Conservation (phyloP, 2,888 invertebrate genomes). For the Euphydryas editha region DNA sequence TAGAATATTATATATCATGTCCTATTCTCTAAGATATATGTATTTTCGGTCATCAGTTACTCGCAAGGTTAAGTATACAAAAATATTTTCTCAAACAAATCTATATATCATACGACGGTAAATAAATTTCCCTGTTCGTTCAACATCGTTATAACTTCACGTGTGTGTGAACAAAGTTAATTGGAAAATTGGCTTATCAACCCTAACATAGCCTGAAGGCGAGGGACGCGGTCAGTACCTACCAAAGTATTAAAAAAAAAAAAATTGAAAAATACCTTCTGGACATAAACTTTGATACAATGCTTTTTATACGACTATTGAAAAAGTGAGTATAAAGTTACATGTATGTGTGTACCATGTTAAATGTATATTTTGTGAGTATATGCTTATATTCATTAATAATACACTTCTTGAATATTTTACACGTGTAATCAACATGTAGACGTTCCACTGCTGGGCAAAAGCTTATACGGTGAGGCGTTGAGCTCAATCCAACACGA, state of each 20-base stretch:
- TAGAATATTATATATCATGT: too few relatives aligned
- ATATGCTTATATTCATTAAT: too few relatives aligned
- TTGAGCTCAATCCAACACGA: too few relatives aligned
- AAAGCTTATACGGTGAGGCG: too few relatives aligned
- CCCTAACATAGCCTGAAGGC: constrained; percentile 30
- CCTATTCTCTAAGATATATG: too few relatives aligned
- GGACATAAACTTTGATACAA: neutral
- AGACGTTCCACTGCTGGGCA: too few relatives aligned
- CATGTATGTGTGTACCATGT: too few relatives aligned
- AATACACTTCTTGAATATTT: too few relatives aligned
- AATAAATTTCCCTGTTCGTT: constrained; percentile 2
- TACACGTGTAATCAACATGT: too few relatives aligned
- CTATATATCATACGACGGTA: neutral
- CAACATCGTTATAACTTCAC: constrained; percentile 11
- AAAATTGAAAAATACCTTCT: constrained; percentile 31
- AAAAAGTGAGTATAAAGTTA: neutral
- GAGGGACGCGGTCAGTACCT: constrained; percentile 28
- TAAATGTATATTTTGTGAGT: too few relatives aligned
- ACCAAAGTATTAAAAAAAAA: constrained; percentile 28
- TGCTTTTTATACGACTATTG: neutral
- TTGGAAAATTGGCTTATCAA: constrained; percentile 37
- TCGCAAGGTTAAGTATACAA: too few relatives aligned
- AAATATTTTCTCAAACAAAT: neutral
- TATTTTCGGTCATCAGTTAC: too few relatives aligned
- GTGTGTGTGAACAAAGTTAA: constrained; percentile 19